Percentiles rank a stretch among this genome's conserved stretches.
These are phyloP conservation scores for Panthera uncia DNA, from an alignment of 2,113 vertebrate species.

Conservation along the genomic window DNA sequence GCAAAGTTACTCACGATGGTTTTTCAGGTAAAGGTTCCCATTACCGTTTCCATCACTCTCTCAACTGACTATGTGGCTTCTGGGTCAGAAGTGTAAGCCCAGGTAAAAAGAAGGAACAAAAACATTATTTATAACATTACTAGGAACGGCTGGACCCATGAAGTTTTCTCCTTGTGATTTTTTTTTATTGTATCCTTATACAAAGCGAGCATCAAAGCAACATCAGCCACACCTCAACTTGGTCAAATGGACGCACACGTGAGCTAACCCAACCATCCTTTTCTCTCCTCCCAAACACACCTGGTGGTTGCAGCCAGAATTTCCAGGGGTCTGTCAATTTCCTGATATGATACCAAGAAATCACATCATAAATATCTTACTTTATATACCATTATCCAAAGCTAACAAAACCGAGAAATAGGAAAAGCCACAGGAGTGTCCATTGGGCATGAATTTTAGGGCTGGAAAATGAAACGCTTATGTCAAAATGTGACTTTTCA, in stretches of 20 bases:
- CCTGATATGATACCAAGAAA: neutral
- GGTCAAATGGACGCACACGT: neutral
- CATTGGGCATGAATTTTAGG: neutral
- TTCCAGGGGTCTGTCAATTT: neutral
- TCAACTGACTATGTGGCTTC: neutral
- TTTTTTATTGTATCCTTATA: neutral
- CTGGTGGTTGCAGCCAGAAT: neutral
- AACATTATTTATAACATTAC: neutral
- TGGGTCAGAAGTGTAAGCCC: neutral
- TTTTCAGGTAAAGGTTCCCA: neutral
- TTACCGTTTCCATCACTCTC: too few species aligned
- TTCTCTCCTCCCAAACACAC: neutral
- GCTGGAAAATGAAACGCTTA: neutral
- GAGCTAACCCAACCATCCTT: neutral
- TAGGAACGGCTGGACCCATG: neutral
- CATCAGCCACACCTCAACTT: neutral
- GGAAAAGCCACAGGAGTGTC: neutral
- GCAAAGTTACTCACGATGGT: neutral
- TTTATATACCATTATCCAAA: neutral
- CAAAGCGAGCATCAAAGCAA: neutral
- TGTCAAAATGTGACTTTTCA: neutral
- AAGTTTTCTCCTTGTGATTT: neutral
- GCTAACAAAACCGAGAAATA: neutral
- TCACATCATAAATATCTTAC: neutral
- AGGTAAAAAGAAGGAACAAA: neutral